Conservation (phyloP, 2,113 vertebrate genomes). For the Gnathonemus echidnorhynchus region DNA sequence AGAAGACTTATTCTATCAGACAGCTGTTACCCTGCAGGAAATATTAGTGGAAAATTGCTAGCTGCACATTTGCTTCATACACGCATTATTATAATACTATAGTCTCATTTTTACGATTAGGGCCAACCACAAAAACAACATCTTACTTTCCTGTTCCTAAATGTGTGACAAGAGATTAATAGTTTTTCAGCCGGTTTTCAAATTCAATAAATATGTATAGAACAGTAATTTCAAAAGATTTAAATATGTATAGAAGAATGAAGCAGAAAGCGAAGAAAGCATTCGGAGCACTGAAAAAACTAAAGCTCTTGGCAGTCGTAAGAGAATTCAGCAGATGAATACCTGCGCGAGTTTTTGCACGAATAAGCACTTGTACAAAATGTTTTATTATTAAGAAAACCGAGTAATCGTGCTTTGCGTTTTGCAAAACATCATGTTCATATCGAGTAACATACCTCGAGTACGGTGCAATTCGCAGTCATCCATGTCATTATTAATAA, state of each 20-base stretch:
- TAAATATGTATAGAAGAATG: neutral
- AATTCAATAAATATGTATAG: neutral
- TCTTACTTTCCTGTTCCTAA: neutral
- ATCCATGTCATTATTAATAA: neutral
- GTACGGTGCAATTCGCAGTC: neutral
- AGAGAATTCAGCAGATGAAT: neutral
- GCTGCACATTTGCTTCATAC: neutral
- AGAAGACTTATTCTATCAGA: slow-evolving; percentile 12
- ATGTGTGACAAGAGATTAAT: neutral
- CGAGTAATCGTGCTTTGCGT: neutral
- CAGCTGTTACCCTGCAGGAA: slow-evolving; percentile 5
- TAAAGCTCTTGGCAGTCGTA: neutral
- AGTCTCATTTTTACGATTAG: neutral
- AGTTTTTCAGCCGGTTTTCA: neutral
- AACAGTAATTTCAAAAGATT: neutral
- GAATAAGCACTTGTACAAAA: neutral
- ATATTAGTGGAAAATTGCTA: neutral
- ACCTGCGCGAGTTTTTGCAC: neutral
- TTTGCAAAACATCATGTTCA: neutral
- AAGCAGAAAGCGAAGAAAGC: neutral
- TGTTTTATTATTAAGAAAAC: neutral
- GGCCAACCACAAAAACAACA: neutral
- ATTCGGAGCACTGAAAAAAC: neutral
- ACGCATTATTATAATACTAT: neutral
- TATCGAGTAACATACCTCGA: neutral